Conservation (phyloP, 2,113 vertebrate species). For the Leptodactylus fuscus region DNA sequence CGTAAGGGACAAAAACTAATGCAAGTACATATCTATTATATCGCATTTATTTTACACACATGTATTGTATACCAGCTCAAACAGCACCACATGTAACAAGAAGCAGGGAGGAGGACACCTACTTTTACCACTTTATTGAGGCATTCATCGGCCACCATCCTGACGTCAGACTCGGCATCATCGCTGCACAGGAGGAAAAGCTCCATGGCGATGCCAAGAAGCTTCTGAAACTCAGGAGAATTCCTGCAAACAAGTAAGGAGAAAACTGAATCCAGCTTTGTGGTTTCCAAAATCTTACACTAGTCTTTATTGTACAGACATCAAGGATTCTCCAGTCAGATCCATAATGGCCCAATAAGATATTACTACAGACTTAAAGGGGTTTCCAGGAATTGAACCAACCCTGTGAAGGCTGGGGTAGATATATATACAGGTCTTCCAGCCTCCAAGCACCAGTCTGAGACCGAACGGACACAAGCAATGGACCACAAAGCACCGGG, state of each 20-base stretch:
- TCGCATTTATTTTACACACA: too few species aligned
- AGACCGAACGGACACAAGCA: too few species aligned
- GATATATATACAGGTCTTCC: too few species aligned
- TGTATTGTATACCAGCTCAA: too few species aligned
- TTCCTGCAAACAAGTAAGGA: constrained; percentile 76
- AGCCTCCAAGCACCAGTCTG: too few species aligned
- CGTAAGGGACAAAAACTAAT: too few species aligned
- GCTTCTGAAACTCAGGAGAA: constrained; percentile 96
- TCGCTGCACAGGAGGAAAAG: constrained; percentile 96
- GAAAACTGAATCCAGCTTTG: background rate
- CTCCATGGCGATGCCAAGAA: constrained; percentile 96
- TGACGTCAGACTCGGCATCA: constrained; percentile 92
- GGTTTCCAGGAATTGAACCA: too few species aligned
- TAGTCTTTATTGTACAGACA: too few species aligned
- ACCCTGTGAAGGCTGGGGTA: too few species aligned
- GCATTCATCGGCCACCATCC: constrained; percentile 98
- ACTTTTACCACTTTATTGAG: constrained; percentile 99
- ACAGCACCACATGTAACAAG: background rate
- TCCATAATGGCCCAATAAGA: background rate
- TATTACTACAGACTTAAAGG: too few species aligned
- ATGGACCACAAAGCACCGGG: too few species aligned
- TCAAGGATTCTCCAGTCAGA: background rate
- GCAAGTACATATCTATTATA: too few species aligned
- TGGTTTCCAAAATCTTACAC: background rate
- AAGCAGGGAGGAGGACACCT: constrained; percentile 61